Evolutionary conservation across 2,888 invertebrate species (phyloP).

Genomic region (Hyles lineata): DNA sequence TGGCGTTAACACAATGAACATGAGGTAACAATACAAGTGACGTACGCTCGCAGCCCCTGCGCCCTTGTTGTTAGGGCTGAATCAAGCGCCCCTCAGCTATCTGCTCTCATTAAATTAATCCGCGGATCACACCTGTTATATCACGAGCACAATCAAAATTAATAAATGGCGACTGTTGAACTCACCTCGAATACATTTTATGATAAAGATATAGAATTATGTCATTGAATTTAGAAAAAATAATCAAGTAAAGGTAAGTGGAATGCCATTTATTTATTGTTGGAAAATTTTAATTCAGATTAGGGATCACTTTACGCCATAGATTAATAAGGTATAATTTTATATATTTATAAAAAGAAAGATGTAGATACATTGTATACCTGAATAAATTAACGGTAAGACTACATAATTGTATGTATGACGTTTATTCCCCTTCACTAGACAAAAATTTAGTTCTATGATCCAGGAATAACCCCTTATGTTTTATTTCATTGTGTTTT

Average conservation of each 20-base stretch:
- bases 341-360: too few relatives aligned
- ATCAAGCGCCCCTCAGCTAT: conserved; percentile 34
- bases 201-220: background rate
- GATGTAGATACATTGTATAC: too few relatives aligned
- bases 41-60: conserved; percentile 38
- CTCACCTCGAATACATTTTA: background rate
- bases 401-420: too few relatives aligned
- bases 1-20: conserved; percentile 30
- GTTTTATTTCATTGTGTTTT: background rate
- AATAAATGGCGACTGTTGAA: conserved; percentile 36
- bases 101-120: conserved; percentile 55
- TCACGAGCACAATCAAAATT: conserved; percentile 42
- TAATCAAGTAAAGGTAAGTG: too few relatives aligned
- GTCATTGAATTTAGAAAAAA: background rate
- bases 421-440: too few relatives aligned
- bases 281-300: too few relatives aligned
- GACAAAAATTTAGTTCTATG: background rate
- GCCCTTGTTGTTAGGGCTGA: conserved; percentile 43
- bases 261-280: too few relatives aligned
- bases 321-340: too few relatives aligned
- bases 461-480: background rate
- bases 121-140: conserved; percentile 51
- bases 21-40: conserved; percentile 28
- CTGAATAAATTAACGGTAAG: too few relatives aligned
- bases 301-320: too few relatives aligned